Conservation (phyloP, 2,888 invertebrate species). For the Synanthedon vespiformis region DNA sequence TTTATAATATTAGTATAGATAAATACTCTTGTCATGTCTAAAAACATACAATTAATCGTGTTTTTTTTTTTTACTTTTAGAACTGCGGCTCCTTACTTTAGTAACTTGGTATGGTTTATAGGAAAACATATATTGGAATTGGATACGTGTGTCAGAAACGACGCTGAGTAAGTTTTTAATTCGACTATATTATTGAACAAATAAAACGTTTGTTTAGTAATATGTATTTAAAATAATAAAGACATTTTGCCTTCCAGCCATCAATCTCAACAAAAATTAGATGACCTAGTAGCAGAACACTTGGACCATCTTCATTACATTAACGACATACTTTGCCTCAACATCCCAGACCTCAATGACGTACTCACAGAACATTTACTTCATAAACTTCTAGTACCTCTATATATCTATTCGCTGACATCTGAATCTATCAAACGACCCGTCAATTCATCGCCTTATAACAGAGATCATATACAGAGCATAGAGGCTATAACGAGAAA, state of each 20-base stretch:
- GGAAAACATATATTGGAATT: conserved; percentile 97
- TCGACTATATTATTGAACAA: neutral
- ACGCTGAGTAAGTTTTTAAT: conserved; percentile 85
- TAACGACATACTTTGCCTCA: conserved; percentile 93
- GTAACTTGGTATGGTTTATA: conserved; percentile 98
- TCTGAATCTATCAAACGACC: conserved; percentile 37
- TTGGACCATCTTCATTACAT: conserved; percentile 97
- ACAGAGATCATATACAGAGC: conserved; percentile 55
- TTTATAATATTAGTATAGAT: too few relatives aligned
- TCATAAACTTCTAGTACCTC: conserved; percentile 90
- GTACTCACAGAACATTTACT: conserved; percentile 94
- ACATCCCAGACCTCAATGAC: conserved; percentile 92
- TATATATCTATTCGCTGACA: conserved; percentile 92
- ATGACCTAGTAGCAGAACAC: conserved; percentile 96
- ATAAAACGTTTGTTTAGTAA: neutral
- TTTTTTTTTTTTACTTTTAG: conserved; percentile 35
- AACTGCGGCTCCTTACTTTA: conserved; percentile 98
- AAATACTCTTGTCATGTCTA: too few relatives aligned
- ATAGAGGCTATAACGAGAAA: conserved; percentile 75
- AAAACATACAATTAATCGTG: neutral
- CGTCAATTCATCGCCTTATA: conserved; percentile 43
- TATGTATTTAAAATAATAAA: neutral
- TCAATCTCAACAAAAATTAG: conserved; percentile 88
- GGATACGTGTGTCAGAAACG: conserved; percentile 93
- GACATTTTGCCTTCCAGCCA: conserved; percentile 73